These are phyloP conservation scores for Exephanes ischioxanthus DNA, from an alignment of 2,888 invertebrate genomes.

Conservation along the genomic window DNA sequence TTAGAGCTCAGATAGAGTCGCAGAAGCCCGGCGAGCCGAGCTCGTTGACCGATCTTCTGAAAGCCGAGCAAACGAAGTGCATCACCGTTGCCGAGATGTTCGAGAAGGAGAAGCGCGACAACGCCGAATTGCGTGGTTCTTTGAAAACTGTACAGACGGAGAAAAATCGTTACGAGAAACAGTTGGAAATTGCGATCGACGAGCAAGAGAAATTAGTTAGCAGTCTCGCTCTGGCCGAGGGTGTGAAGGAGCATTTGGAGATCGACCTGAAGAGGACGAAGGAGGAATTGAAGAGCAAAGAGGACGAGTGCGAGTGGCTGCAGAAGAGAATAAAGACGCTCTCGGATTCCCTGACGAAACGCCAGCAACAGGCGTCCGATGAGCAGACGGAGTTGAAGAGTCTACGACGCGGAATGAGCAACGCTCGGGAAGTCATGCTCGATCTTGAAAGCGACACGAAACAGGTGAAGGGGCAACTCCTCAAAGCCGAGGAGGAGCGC, in stretches of 20 bases:
- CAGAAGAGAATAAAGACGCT: conserved; percentile 85
- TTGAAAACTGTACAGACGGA: conserved; percentile 85
- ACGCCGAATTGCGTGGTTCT: conserved; percentile 85
- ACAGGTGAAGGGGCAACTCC: conserved; percentile 75
- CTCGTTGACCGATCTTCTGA: conserved; percentile 69
- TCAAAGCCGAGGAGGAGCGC: conserved; percentile 74
- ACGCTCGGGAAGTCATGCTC: conserved; percentile 77
- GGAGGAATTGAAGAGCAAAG: conserved; percentile 86
- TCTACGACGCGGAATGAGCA: conserved; percentile 76
- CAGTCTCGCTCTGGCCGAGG: conserved; percentile 77
- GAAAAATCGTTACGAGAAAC: conserved; percentile 85
- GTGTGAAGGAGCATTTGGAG: conserved; percentile 86
- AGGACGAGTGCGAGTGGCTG: conserved; percentile 86
- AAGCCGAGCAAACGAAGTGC: conserved; percentile 75
- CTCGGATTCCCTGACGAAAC: conserved; percentile 78
- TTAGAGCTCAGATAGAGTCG: conserved; percentile 74
- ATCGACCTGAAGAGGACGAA: conserved; percentile 85
- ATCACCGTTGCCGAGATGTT: conserved; percentile 73
- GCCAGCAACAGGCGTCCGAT: conserved; percentile 74
- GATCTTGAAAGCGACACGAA: conserved; percentile 79
- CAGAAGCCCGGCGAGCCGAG: conserved; percentile 66
- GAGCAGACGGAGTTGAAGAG: conserved; percentile 76
- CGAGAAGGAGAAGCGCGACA: conserved; percentile 75
- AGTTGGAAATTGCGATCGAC: conserved; percentile 85
- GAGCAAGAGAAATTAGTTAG: conserved; percentile 84